Evolutionary conservation across 1,140 invertebrate species (phyloP).

Genomic region (Mya arenaria): DNA sequence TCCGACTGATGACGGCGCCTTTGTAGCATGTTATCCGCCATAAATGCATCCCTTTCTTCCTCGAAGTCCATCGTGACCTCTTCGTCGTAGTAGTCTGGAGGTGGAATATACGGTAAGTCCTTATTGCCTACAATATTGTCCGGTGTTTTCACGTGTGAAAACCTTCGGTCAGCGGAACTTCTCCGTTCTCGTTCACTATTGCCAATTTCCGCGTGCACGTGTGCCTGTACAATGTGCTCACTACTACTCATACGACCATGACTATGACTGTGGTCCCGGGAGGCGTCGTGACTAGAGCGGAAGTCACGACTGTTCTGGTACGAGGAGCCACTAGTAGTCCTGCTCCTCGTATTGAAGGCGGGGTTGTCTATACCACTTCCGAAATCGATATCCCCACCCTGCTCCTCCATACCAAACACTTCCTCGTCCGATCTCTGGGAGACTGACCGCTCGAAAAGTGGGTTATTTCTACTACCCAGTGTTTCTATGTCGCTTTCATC

Average conservation of each 20-base stretch:
- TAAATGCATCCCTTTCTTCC: slow-evolving; percentile 20
- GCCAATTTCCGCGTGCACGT: not conserved
- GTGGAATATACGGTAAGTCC: slow-evolving; percentile 43
- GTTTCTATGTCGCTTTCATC: not conserved
- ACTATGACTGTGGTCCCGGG: not conserved
- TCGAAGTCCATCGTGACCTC: slow-evolving; percentile 46
- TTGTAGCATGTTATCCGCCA: not conserved
- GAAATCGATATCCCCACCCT: slow-evolving; percentile 43
- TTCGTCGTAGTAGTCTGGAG: slow-evolving; percentile 51
- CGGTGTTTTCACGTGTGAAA: not conserved
- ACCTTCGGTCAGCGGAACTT: not conserved
- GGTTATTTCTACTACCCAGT: not conserved
- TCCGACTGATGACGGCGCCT: not conserved
- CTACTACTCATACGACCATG: not conserved
- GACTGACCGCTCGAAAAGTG: slow-evolving; percentile 10
- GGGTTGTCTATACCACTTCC: slow-evolving; percentile 27
- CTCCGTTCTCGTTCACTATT: not conserved
- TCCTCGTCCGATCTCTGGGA: slow-evolving; percentile 41
- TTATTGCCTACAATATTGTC: not conserved
- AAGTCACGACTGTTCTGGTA: not conserved
- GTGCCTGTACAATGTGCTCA: not conserved
- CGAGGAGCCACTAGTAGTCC: slow-evolving; percentile 12
- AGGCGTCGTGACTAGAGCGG: not conserved
- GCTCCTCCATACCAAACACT: slow-evolving; percentile 15
- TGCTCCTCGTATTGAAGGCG: not conserved